A percentile compares a stretch with the other conserved stretches of the same genome.
phyloP scores from a whole-genome alignment of 1,140 invertebrate species.

The Drosophila triauraria region DNA sequence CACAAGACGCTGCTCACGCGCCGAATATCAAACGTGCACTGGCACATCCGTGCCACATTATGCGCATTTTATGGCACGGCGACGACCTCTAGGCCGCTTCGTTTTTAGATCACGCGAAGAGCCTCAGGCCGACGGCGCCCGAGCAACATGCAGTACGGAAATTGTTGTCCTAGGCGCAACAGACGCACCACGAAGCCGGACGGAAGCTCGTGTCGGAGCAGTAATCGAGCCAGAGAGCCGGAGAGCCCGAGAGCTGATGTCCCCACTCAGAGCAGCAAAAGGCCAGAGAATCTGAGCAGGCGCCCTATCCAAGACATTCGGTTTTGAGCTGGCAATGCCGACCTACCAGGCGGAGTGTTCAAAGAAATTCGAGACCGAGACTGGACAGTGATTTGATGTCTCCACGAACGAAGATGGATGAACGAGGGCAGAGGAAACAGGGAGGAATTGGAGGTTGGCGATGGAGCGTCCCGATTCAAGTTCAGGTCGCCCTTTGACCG shows the following conservation, averaged over 20 bases:
- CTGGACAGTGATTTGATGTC: conserved; percentile 65
- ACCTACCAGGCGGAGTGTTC: conserved; percentile 1
- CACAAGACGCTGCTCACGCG: conserved; percentile 54
- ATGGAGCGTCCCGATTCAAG: conserved; percentile 13
- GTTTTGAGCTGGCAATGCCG: conserved; percentile 63
- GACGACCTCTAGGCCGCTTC: conserved; percentile 65
- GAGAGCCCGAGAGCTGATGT: background rate
- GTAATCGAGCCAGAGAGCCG: conserved; percentile 5
- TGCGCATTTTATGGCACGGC: conserved; percentile 81
- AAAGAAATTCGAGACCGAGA: conserved; percentile 42
- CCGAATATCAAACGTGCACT: conserved; percentile 83
- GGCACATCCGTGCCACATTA: conserved; percentile 80
- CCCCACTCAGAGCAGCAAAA: background rate
- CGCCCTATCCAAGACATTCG: conserved; percentile 16
- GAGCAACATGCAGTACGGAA: conserved; percentile 59
- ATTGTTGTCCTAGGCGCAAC: conserved; percentile 81
- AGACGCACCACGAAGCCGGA: conserved; percentile 47
- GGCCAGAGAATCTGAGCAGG: conserved; percentile 55
- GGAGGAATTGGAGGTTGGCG: background rate
- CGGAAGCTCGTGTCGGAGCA: conserved; percentile 20
- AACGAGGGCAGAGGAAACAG: conserved; percentile 1
- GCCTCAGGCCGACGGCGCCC: conserved; percentile 16
- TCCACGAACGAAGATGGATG: conserved; percentile 69
- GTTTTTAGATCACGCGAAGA: conserved; percentile 68
- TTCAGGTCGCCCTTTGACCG: conserved; percentile 66